phyloP scores from a whole-genome alignment of 2,113 vertebrate species.

The Colossoma macropomum region DNA sequence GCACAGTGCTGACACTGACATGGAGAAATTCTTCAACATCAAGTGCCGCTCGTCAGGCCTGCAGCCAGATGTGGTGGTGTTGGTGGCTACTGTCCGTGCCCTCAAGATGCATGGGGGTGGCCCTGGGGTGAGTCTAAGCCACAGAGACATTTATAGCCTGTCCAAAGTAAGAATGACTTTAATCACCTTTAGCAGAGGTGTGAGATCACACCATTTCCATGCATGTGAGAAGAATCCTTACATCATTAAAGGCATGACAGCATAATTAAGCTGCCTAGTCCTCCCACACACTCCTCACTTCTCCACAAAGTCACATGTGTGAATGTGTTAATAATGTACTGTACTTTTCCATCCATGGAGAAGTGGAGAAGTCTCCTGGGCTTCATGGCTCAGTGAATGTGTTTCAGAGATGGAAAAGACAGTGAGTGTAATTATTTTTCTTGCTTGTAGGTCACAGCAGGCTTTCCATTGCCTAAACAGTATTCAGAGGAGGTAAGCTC shows the following conservation, averaged over 20 bases:
- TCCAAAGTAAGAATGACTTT: too few species aligned
- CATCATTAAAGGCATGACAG: conserved; percentile 2
- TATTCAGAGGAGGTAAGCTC: conserved; percentile 81
- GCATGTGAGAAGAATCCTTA: neutral
- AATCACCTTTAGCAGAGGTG: neutral
- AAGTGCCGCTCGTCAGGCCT: conserved; percentile 86
- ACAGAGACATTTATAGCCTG: neutral
- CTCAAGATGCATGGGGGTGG: conserved; percentile 88
- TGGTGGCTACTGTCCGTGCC: conserved; percentile 84
- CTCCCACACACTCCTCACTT: neutral
- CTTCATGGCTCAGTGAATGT: conserved; percentile 1
- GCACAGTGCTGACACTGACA: conserved; percentile 86
- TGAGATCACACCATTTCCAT: neutral
- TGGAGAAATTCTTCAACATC: conserved; percentile 91
- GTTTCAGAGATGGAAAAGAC: conserved; percentile 1
- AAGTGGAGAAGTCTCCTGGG: neutral
- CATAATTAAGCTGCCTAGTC: neutral
- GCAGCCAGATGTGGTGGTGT: conserved; percentile 82
- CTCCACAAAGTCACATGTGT: neutral
- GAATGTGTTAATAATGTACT: conserved; percentile 6
- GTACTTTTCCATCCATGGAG: neutral
- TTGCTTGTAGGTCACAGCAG: conserved; percentile 77
- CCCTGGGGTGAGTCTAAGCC: conserved; percentile 77
- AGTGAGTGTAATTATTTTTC: neutral
- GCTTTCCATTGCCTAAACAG: conserved; percentile 80